A percentile compares a stretch with the other conserved stretches of the same genome.
phyloP scores from a whole-genome alignment of 1,140 invertebrate species.

The Anastatus disparis region DNA sequence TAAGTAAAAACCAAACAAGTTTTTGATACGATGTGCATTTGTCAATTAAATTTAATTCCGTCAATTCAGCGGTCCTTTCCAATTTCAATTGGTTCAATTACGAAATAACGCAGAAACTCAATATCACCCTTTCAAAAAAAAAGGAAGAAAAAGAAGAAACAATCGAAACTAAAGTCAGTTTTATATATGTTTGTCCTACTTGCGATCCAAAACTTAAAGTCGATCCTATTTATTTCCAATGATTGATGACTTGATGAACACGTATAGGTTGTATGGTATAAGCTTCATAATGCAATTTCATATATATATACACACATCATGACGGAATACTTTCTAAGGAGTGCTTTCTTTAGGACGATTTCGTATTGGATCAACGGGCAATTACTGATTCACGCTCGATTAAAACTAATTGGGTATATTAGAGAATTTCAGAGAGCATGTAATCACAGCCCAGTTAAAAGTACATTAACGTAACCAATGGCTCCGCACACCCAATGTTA shows the following conservation, averaged over 20 bases:
- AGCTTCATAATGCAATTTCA: not conserved
- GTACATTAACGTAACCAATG: not conserved
- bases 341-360: conserved; percentile 6
- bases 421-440: not conserved
- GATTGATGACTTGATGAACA: not conserved
- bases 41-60: no score
- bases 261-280: not conserved
- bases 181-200: not conserved
- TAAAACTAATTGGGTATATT: conserved; percentile 24
- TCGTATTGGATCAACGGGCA: conserved; percentile 14
- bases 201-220: not conserved
- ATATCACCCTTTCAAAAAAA: no score
- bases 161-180: not conserved
- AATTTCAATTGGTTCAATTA: no score
- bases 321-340: conserved; percentile 10
- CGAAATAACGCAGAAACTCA: no score
- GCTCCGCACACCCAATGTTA: no score
- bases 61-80: no score
- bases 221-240: not conserved
- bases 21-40: no score
- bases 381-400: conserved; percentile 16
- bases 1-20: no score
- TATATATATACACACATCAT: no score
- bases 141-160: not conserved
- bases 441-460: not conserved